Evolutionary conservation across 2,888 invertebrate species (phyloP), one percentile per base, ranked within the genome.

Genomic region (Pterostichus niger): DNA sequence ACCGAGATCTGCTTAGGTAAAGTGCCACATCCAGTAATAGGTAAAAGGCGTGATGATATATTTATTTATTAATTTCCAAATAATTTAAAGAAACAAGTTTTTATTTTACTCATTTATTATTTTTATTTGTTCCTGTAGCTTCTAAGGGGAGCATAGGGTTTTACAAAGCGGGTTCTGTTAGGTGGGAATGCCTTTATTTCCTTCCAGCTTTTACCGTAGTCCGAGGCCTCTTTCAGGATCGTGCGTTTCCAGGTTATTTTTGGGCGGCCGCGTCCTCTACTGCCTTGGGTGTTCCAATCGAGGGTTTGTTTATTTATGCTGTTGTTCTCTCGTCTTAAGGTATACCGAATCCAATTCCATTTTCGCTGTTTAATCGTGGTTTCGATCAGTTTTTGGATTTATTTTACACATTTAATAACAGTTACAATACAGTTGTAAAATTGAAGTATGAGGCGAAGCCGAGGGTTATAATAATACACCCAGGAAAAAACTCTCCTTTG

Each of bases 251-350:
- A 68, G 11, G 35, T 68, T n/a, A n/a, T n/a, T n/a, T n/a, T n/a
- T n/a, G n/a, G n/a, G n/a, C n/a, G n/a, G n/a, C n/a, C n/a, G n/a
- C 44, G 68, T 3, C 68, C 68, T 44, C 44, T 35, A 31, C 59
- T 59, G 7, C 59, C 59, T 59, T 59, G 24, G 3, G 59, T 9
- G 59, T 59, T 59, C 31, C 59, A 59, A 17, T 59, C 31, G 24
- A 59, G 59, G 7, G 59, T 31, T 59, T 59, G 59, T 59, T 11
- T 59, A 17, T 31, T 59, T 59, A 59, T 31, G 59, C 31, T 59
- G 31, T 11, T 59, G 9, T 31, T 59, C 31, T 59, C 59, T 4
- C 31, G 59, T 31, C 59, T 59, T 24, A 59, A 17, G 31, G 59
- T 59, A 10, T 59, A 31, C 3, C 31, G 10, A 10, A 59, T 59